A percentile compares a stretch with the other conserved stretches of the same genome.
These are phyloP conservation scores for Nymphalis c-album DNA, from an alignment of 2,888 invertebrate species.

Conservation along the genomic window DNA sequence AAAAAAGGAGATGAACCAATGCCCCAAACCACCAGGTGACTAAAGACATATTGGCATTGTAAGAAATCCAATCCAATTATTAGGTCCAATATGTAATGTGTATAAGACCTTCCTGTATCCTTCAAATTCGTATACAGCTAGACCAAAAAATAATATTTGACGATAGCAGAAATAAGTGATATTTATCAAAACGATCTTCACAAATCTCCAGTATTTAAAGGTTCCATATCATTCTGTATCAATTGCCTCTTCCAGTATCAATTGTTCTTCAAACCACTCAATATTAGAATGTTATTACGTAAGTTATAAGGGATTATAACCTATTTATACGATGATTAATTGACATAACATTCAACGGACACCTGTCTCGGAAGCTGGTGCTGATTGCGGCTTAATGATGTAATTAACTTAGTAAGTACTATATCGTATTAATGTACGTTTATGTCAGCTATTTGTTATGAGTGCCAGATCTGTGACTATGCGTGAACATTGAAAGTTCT, in stretches of 20 bases:
- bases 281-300: slow-evolving; percentile 45
- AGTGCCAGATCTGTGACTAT: neutral
- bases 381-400: slow-evolving; percentile 31
- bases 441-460: neutral
- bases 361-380: slow-evolving; percentile 44
- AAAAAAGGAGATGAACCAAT: no score
- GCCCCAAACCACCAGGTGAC: no score
- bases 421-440: slow-evolving; percentile 1
- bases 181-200: no score
- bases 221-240: neutral
- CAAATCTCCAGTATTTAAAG: no score
- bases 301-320: slow-evolving; percentile 38
- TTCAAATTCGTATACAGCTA: no score
- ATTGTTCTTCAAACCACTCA: slow-evolving; percentile 20
- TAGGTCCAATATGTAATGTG: no score
- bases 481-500: neutral
- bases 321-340: slow-evolving; percentile 56
- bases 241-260: neutral
- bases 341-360: slow-evolving; percentile 47
- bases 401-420: slow-evolving; percentile 22
- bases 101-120: no score
- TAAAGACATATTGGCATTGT: no score
- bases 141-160: no score
- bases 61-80: no score
- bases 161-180: no score